Evolutionary conservation across 2,113 vertebrate genomes (phyloP).

Genomic region (Cervus canadensis): DNA sequence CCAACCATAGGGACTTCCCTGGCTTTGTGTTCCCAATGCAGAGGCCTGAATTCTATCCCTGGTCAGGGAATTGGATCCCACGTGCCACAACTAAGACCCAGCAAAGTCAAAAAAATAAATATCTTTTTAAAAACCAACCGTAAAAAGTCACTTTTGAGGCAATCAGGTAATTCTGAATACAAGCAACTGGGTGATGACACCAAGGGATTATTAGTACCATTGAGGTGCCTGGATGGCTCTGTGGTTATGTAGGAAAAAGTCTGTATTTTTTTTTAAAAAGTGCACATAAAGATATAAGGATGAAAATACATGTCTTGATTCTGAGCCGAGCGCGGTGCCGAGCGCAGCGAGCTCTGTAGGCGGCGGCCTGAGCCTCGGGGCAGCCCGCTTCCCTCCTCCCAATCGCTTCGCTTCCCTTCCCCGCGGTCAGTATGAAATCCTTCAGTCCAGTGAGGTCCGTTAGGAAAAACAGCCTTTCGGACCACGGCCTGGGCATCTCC

Average conservation of each 20-base stretch:
- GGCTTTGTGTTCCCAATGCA: too few relatives aligned
- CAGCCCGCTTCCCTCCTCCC: conserved; percentile 2
- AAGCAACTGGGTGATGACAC: neutral
- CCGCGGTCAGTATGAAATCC: conserved; percentile 89
- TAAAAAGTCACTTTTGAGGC: neutral
- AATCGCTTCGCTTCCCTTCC: neutral
- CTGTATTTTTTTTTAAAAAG: neutral
- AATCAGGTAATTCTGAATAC: neutral
- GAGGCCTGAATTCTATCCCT: too few relatives aligned
- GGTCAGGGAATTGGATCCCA: too few relatives aligned
- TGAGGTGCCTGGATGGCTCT: neutral
- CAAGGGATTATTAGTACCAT: neutral
- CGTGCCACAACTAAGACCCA: too few relatives aligned
- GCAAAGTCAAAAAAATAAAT: neutral
- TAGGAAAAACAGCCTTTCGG: conserved; percentile 91
- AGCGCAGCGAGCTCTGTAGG: neutral
- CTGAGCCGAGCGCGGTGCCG: neutral
- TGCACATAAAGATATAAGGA: neutral
- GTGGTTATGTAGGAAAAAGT: neutral
- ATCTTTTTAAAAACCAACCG: neutral
- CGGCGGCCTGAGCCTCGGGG: conserved; percentile 24
- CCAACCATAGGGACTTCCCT: too few relatives aligned
- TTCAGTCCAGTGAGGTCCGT: conserved; percentile 96
- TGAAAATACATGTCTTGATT: neutral
- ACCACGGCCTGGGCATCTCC: conserved; percentile 94